These are phyloP conservation scores for Chrysomela aeneicollis DNA, from an alignment of 2,888 invertebrate species.

Conservation along the genomic window DNA sequence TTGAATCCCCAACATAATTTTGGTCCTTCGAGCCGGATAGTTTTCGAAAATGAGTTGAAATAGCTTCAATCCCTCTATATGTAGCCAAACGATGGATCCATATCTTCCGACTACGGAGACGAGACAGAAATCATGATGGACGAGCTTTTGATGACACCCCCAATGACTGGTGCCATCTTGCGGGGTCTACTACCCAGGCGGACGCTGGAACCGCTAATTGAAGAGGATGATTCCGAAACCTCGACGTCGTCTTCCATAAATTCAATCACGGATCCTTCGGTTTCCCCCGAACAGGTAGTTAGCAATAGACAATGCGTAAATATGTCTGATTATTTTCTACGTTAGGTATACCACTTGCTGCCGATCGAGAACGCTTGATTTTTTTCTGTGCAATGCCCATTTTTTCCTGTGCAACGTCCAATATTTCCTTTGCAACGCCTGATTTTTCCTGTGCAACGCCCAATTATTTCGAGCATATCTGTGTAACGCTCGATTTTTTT, in stretches of 20 bases:
- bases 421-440: too few species aligned
- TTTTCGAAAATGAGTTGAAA: too few species aligned
- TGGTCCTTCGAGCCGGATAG: too few species aligned
- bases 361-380: too few species aligned
- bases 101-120: constrained; percentile 74
- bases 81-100: constrained; percentile 56
- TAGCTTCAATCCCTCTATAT: constrained; percentile 17
- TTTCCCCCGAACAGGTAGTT: constrained; percentile 61
- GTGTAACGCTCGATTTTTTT: too few species aligned
- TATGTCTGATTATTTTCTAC: background rate
- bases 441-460: too few species aligned
- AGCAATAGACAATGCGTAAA: constrained; percentile 39
- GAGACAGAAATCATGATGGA: constrained; percentile 86
- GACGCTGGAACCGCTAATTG: constrained; percentile 82
- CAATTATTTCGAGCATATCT: too few species aligned
- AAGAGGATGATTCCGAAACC: constrained; percentile 81
- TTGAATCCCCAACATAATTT: too few species aligned
- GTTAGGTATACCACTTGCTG: constrained; percentile 38
- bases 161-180: constrained; percentile 76
- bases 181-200: constrained; percentile 76
- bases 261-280: constrained; percentile 51
- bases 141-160: constrained; percentile 79
- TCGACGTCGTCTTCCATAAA: constrained; percentile 58
- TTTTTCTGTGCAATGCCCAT: too few species aligned
- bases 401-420: too few species aligned